Evolutionary conservation across 2,888 invertebrate species (phyloP), one percentile per base, ranked within the genome.

Genomic region (Synergus itoensis): DNA sequence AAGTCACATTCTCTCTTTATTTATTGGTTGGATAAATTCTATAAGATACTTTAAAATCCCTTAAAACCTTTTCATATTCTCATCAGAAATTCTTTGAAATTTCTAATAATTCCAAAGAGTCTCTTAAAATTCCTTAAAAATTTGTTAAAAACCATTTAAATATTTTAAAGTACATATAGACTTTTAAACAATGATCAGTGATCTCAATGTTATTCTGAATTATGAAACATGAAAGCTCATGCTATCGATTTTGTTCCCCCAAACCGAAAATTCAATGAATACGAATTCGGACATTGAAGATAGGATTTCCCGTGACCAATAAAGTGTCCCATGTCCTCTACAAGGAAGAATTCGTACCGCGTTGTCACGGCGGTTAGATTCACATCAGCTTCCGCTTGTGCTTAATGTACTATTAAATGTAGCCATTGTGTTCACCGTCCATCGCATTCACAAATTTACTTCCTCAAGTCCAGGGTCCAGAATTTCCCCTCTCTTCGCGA

Each of bases 401-500:
- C 83, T 87, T 89, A 92, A 92, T 92, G 91, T 92, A 90, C 89
- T 91, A 91, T 91, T 88, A 92, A 92, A 92, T 91, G 90, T 87
- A 88, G 82, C 87, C 84, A 91, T 92, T 92, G 91, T 91, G 86
- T 83, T 82, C 82, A 81, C 64, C 88, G 89, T 87, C 86, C 87
- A 88, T 88, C 86, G 90, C 84, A 86, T 85, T 89, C 87, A 88
- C 89, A 89, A 90, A 91, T 91, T 90, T 86, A 89, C 88, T 91
- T 91, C 89, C 89, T 89, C 82, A 84, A 82, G 82, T 78, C 77
- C 78, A 64, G 40, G 62, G 78, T 63, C 21, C 79, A 65, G 16
- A 62, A 57, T 80, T 77, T 64, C 80, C 82, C 82, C 80, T 77
- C 65, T 67, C 48, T 28, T 60, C 0, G 21, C 77, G 40, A 36